A percentile compares a stretch with the other conserved stretches of the same genome.
Evolutionary conservation across 1,140 invertebrate genomes (phyloP).

Genomic region (Cydia amplana): DNA sequence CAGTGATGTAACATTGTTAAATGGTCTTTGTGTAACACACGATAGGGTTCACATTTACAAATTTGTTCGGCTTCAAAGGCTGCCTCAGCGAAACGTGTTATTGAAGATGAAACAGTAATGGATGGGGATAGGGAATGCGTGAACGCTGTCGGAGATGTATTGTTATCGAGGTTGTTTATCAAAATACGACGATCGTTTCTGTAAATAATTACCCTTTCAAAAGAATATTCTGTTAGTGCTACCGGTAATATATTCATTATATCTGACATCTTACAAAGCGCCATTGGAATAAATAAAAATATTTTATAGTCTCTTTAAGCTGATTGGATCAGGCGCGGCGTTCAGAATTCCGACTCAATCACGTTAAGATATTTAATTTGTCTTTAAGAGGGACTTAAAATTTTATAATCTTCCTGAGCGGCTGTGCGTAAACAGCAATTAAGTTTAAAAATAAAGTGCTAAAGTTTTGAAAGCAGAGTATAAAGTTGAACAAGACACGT

Average conservation of each 20-base stretch:
- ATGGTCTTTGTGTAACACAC: slow-evolving; percentile 46
- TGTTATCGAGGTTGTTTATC: slow-evolving; percentile 77
- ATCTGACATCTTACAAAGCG: slow-evolving; percentile 74
- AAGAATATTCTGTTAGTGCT: slow-evolving; percentile 64
- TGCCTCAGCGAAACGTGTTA: slow-evolving; percentile 72
- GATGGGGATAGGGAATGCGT: slow-evolving; percentile 77
- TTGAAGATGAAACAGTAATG: slow-evolving; percentile 79
- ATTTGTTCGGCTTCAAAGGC: slow-evolving; percentile 39
- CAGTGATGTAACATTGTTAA: slow-evolving; percentile 40
- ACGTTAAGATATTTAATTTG: slow-evolving; percentile 53
- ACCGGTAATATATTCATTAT: slow-evolving; percentile 77
- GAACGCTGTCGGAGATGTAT: slow-evolving; percentile 76
- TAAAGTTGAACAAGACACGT: slow-evolving; percentile 38
- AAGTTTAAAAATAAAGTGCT: slow-evolving; percentile 47
- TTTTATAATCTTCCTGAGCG: slow-evolving; percentile 40
- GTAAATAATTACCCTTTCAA: slow-evolving; percentile 77
- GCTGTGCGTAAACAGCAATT: slow-evolving; percentile 45
- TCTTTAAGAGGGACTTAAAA: slow-evolving; percentile 38
- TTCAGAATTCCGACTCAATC: slow-evolving; percentile 51
- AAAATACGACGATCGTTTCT: slow-evolving; percentile 69
- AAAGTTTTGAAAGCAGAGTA: slow-evolving; percentile 40
- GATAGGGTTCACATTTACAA: slow-evolving; percentile 50
- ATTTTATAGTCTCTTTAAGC: slow-evolving; percentile 53
- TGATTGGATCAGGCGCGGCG: slow-evolving; percentile 46
- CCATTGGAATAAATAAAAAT: slow-evolving; percentile 72